Conservation (phyloP, 2,888 invertebrate species). For the Caradrina kadenii region DNA sequence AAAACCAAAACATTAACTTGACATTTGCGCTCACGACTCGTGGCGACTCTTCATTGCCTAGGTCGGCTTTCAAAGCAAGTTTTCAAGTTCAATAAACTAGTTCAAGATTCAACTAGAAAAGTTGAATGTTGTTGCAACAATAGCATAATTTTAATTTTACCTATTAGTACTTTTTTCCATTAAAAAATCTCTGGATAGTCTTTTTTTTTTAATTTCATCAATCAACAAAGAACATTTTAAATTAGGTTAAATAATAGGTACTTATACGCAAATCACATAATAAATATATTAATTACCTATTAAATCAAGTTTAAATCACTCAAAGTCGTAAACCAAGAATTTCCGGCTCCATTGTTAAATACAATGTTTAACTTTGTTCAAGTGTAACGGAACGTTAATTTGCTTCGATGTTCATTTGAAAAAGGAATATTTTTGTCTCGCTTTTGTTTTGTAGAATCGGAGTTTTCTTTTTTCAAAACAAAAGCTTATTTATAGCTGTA, state of each 20-base stretch:
- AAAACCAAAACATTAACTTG: too few relatives aligned
- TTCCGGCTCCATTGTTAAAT: neutral
- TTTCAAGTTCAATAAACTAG: too few relatives aligned
- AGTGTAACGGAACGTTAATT: conserved; percentile 26
- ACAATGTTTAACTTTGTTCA: conserved; percentile 8
- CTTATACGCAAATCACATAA: conserved; percentile 3
- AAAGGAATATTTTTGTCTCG: neutral
- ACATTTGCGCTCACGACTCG: too few relatives aligned
- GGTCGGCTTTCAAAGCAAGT: neutral
- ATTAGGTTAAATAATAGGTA: neutral
- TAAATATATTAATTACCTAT: conserved; percentile 12
- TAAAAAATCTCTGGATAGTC: too few relatives aligned
- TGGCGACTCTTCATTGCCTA: neutral
- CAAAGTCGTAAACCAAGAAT: neutral
- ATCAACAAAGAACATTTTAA: neutral
- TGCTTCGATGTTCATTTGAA: conserved; percentile 7
- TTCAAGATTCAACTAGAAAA: too few relatives aligned
- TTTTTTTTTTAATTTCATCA: neutral
- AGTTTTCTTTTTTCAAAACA: neutral
- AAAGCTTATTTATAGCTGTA: neutral
- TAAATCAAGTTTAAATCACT: conserved; percentile 14
- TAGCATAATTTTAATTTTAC: too few relatives aligned
- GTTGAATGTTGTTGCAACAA: too few relatives aligned
- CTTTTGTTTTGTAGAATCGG: neutral
- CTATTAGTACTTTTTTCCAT: too few relatives aligned